Evolutionary conservation across 2,797 vertebrate species (phyloP).

Genomic region (Meriones psammophilus): DNA sequence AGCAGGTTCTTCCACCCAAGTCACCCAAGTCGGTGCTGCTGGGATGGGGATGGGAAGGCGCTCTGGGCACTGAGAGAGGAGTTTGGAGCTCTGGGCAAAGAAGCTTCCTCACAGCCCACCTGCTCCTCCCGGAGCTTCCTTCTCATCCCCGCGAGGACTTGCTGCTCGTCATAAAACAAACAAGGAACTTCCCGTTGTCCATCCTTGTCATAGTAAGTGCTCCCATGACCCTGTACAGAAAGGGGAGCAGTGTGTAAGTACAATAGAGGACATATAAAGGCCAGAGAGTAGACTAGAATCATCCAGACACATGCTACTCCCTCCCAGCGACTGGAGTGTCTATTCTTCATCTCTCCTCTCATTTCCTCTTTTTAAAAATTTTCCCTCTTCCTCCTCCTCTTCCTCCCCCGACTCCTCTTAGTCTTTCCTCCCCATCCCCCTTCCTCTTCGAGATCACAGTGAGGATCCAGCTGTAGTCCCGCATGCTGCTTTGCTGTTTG

Average conservation of each 20-base stretch:
- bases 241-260: not conserved
- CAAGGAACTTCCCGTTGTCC: not conserved
- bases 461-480: not conserved
- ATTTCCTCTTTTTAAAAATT: not conserved
- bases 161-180: not conserved
- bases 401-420: rapidly evolving
- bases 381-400: not conserved
- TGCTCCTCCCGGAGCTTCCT: not conserved
- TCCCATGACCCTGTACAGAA: not conserved
- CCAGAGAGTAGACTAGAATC: not conserved
- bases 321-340: not conserved
- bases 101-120: not conserved
- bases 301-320: not conserved
- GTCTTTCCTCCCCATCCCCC: not conserved
- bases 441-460: not conserved
- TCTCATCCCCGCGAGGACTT: not conserved
- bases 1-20: not conserved
- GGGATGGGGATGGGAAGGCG: not conserved
- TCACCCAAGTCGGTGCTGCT: rapidly evolving
- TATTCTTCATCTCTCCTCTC: not conserved
- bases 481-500: not conserved
- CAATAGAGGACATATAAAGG: not conserved
- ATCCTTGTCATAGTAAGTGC: not conserved
- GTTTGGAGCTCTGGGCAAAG: not conserved
- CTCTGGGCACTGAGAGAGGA: not conserved